These are phyloP conservation scores for Meandrusa payeni DNA, from an alignment of 2,888 invertebrate genomes.

Conservation along the genomic window DNA sequence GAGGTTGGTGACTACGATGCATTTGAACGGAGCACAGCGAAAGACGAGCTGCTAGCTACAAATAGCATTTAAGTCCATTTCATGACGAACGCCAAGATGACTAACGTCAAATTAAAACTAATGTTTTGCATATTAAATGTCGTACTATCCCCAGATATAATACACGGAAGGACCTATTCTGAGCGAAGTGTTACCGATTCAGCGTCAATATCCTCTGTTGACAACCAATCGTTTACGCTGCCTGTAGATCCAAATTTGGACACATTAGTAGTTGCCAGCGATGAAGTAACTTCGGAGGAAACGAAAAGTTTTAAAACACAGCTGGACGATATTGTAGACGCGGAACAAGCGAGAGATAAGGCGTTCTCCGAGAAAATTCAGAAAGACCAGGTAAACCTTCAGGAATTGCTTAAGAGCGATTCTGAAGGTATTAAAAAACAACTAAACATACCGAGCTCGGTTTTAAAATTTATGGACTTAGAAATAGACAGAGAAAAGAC, in stretches of 20 bases:
- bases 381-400: slow-evolving; percentile 35
- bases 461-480: slow-evolving; percentile 69
- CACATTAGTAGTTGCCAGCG: slow-evolving; percentile 62
- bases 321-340: slow-evolving; percentile 61
- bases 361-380: slow-evolving; percentile 48
- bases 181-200: slow-evolving; percentile 49
- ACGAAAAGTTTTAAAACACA: slow-evolving; percentile 57
- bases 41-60: slow-evolving; percentile 30
- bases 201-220: slow-evolving; percentile 48
- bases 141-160: slow-evolving; percentile 60
- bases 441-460: slow-evolving; percentile 68
- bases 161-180: slow-evolving; percentile 62
- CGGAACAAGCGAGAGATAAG: slow-evolving; percentile 65
- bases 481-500: slow-evolving; percentile 72
- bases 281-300: slow-evolving; percentile 52
- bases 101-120: slow-evolving; percentile 74
- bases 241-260: slow-evolving; percentile 67
- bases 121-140: slow-evolving; percentile 67
- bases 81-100: slow-evolving; percentile 47
- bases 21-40: slow-evolving; percentile 29
- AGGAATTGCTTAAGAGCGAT: slow-evolving; percentile 47
- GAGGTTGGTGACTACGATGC: slow-evolving; percentile 26
- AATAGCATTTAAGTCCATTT: slow-evolving; percentile 40
- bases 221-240: slow-evolving; percentile 56
- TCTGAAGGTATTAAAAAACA: slow-evolving; percentile 52